phyloP scores from a whole-genome alignment of 2,888 invertebrate genomes.

The Spodoptera exigua region DNA sequence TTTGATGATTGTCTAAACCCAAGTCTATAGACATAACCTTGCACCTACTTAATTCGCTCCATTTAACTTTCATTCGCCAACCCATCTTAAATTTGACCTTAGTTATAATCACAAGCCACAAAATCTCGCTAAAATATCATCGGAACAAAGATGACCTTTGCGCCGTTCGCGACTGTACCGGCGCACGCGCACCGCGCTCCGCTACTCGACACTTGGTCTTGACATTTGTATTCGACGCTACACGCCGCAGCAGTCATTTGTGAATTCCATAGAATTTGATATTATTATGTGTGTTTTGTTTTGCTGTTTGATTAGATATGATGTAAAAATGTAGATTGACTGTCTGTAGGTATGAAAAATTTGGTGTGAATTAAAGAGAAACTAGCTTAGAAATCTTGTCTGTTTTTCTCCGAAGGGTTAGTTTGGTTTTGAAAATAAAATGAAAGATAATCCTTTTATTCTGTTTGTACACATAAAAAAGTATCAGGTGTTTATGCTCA shows the following conservation, averaged over 20 bases:
- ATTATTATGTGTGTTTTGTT: constrained; percentile 19
- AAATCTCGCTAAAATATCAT: constrained; percentile 38
- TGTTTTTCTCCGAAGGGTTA: too few relatives aligned
- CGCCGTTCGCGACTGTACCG: constrained; percentile 32
- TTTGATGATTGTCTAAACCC: constrained; percentile 3
- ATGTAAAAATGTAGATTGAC: too few relatives aligned
- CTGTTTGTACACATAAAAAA: too few relatives aligned
- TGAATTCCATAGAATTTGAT: constrained; percentile 23
- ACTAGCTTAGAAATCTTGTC: too few relatives aligned
- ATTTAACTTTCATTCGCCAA: constrained; percentile 38
- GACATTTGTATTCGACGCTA: constrained; percentile 58
- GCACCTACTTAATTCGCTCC: constrained; percentile 8
- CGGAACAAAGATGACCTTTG: constrained; percentile 66
- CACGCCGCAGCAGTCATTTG: constrained; percentile 33
- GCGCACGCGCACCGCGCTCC: constrained; percentile 49
- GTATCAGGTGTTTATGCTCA: too few relatives aligned
- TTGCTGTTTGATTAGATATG: neutral
- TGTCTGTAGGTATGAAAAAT: too few relatives aligned
- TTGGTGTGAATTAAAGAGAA: too few relatives aligned
- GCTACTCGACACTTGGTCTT: constrained; percentile 52
- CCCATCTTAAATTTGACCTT: constrained; percentile 39
- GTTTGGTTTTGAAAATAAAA: too few relatives aligned
- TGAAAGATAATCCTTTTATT: too few relatives aligned
- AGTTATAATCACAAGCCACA: constrained; percentile 21
- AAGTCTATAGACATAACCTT: constrained; percentile 21